Base-by-base conservation (phyloP, 2,113 vertebrate species). In the Callaeas wilsoni region DNA sequence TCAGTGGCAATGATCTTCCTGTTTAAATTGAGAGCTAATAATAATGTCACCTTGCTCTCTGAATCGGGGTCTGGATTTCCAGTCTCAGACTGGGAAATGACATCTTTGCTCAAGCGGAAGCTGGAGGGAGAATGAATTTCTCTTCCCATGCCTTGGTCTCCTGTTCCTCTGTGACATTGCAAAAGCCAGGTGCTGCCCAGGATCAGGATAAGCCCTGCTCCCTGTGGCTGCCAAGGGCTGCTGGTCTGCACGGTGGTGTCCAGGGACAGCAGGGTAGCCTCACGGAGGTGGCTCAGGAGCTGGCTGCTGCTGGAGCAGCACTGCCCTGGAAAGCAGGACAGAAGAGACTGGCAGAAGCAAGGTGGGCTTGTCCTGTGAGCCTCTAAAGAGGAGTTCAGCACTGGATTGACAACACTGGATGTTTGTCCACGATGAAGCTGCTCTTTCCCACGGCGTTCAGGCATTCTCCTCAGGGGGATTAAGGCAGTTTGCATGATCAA, bases 231-330 rank as follows among this genome's bases (percentile, higher is more conserved):
- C 32, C 1, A 5, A 16, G 74, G 64, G 29, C 44, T 67, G 47
- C 35, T 1, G 1, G 46, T 10, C 9, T 78, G 46, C 37, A 19
- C 0, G 0, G 46, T 44, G 64, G 16, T 71, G 53, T 41, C 33
- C 42, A 19, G n/a, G 47, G 37, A 29, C 21, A 62, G 30, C 59
- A 74, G 64, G 15, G 8, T 2, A 6, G 33, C 29, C 50, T 57
- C 53, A 16, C 0, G 1, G 69, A 68, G 39, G 9, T 50, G 27
- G 60, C 33, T 49, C 37, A 56, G 67, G 55, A 78, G 32, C 23
- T 86, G 57, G 22, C 12, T 78, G 37, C 25, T 84, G 73, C 22
- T 84, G 53, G 42, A 62, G 41, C 65, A 87, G 77, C 55, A 5
- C 21, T 70, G 46, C 15, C 44, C 30, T 60, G 68, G 41, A 46